Percentiles rank a stretch among this genome's conserved stretches.
Evolutionary conservation across 2,888 invertebrate genomes (phyloP).

Genomic region (Lasioglossum malachurum): DNA sequence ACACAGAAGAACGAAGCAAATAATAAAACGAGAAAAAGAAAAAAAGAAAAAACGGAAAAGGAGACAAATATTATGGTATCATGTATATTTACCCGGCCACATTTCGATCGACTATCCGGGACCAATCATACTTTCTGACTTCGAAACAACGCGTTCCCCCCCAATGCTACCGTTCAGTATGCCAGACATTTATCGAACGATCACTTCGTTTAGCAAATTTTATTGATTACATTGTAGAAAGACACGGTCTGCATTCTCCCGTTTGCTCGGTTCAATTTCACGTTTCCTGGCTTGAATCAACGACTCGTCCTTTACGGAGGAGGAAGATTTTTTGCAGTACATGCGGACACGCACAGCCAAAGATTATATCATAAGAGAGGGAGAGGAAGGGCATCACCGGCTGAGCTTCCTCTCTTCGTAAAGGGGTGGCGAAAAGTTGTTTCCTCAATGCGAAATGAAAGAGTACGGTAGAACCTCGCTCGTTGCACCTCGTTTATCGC

Average conservation of each 20-base stretch:
- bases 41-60: neutral
- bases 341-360: neutral
- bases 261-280: constrained; percentile 31
- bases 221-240: constrained; percentile 7
- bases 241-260: constrained; percentile 43
- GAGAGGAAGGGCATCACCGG: neutral
- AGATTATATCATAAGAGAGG: neutral
- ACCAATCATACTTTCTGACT: constrained; percentile 78
- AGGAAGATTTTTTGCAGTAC: constrained; percentile 34
- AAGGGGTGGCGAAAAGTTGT: constrained; percentile 28
- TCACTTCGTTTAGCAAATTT: constrained; percentile 39
- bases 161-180: constrained; percentile 62
- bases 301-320: constrained; percentile 48
- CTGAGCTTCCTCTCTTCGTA: constrained; percentile 6
- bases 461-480: neutral
- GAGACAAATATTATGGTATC: constrained; percentile 49
- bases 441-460: constrained; percentile 8
- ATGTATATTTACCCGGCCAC: constrained; percentile 75
- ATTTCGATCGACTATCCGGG: constrained; percentile 78
- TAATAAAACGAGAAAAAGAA: neutral
- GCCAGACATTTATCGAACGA: constrained; percentile 54
- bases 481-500: neutral
- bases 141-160: constrained; percentile 65
- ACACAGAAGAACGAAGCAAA: neutral
- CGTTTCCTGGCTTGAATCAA: constrained; percentile 63